A percentile compares a stretch with the other conserved stretches of the same genome.
Evolutionary conservation across 2,888 invertebrate species (phyloP).

Genomic region (Perizoma flavofasciatum): DNA sequence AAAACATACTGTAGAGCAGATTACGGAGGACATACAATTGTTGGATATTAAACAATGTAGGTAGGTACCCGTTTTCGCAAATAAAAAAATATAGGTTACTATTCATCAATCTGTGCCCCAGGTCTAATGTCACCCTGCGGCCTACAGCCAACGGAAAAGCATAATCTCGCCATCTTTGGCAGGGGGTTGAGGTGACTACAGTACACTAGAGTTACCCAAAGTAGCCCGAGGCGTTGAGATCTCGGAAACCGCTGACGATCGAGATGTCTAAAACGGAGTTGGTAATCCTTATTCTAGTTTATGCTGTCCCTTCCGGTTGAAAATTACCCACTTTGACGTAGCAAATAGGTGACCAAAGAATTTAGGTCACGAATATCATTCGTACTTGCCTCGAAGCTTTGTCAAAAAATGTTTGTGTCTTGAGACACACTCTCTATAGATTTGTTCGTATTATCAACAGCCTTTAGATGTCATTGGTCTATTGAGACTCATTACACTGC

Average conservation of each 20-base stretch:
- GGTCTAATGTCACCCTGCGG: too few relatives aligned
- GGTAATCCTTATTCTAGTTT: conserved; percentile 1
- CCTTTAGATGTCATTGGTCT: too few relatives aligned
- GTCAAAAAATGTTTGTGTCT: too few relatives aligned
- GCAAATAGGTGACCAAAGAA: not conserved
- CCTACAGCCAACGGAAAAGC: not conserved
- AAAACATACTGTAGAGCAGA: too few relatives aligned
- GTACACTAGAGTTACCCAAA: conserved; percentile 1
- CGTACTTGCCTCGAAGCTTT: too few relatives aligned
- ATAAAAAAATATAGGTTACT: not conserved
- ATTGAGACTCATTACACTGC: too few relatives aligned
- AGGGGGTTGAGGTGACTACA: conserved; percentile 3
- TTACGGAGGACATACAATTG: too few relatives aligned
- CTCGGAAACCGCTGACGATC: conserved; percentile 4
- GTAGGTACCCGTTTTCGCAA: too few relatives aligned
- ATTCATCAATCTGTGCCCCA: conserved; percentile 3
- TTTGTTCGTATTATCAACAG: too few relatives aligned
- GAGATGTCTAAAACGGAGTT: not conserved
- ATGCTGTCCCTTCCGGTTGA: conserved; percentile 2
- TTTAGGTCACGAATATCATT: not conserved
- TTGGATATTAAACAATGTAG: too few relatives aligned
- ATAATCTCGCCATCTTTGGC: conserved; percentile 25
- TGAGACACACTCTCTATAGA: too few relatives aligned
- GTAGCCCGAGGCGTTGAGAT: not conserved
- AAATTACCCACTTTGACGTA: conserved; percentile 6